Base-by-base conservation (phyloP, 2,888 invertebrate species). In the Brenthis ino region DNA sequence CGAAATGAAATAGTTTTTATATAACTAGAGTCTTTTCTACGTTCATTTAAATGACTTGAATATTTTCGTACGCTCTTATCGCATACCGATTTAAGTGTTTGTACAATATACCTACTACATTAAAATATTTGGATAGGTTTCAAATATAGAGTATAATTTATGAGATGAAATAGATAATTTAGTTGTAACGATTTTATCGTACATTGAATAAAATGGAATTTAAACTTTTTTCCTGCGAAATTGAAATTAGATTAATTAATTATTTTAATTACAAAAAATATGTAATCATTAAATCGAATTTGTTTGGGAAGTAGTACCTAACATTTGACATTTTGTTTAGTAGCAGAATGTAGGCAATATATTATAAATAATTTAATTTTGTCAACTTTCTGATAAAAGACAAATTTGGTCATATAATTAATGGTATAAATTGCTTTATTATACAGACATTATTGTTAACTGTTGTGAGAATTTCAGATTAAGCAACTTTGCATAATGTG, bases 1-100 rank as follows among this genome's bases (percentile, higher is more conserved):
- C 68, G 63, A 69, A 71, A 69, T 68, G 74, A 11, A 64, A 67
- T 65, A 72, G 76, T 74, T 76, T 75, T 70, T 65, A 55, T 65
- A 48, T 56, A 64, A 68, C 64, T 53, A 60, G 58, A 64, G 37
- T 43, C 37, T 43, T 43, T 11, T 67, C 48, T 58, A 11, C 48
- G 56, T 57, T 58, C 63, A 53, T 65, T 65, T 64, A 66, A 69
- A 66, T 66, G 53, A 65, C 14, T 54, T 47, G 20, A 65, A 63
- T 63, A 51, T 57, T 66, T 63, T 61, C 53, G 51, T 53, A 57
- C 50, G 48, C 54, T 66, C 53, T 66, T 48, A 33, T 28, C 56
- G 33, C 14, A 61, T 64, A 64, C 20, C 20, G 56, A 48, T 65
- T 50, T 43, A 43, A 43, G 8, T 43, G 37, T 43, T 11, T 11